These are phyloP conservation scores for Vipera ursinii DNA, from an alignment of 2,797 vertebrate species.

Conservation along the genomic window DNA sequence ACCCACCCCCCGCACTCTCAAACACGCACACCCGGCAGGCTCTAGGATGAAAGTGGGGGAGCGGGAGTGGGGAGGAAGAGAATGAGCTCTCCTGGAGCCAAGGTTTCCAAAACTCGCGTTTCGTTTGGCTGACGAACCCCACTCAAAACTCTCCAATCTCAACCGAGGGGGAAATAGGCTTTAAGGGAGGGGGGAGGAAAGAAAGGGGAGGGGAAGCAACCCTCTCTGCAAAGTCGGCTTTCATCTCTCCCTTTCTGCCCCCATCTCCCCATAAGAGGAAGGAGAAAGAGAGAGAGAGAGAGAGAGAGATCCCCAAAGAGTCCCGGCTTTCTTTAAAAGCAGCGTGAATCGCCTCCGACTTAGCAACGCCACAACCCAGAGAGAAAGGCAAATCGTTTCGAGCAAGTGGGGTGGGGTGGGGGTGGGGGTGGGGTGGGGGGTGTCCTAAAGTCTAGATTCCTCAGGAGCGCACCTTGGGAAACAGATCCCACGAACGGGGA, in stretches of 20 bases:
- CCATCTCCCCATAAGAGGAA: too few species aligned
- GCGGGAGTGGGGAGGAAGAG: background rate
- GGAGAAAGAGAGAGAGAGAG: background rate
- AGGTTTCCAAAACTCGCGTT: background rate
- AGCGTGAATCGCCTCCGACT: background rate
- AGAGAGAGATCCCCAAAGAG: background rate
- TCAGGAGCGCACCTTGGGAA: background rate
- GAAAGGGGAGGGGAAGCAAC: background rate
- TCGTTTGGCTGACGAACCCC: background rate
- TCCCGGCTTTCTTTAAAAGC: background rate
- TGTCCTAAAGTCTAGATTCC: background rate
- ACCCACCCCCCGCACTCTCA: background rate
- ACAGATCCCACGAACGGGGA: background rate
- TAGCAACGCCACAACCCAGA: background rate
- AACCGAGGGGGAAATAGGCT: background rate
- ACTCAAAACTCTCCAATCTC: background rate
- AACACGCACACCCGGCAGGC: background rate
- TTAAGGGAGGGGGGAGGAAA: too few species aligned
- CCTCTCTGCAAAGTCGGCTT: background rate
- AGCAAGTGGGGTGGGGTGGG: background rate
- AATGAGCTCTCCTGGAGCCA: background rate
- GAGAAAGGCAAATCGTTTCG: too few species aligned
- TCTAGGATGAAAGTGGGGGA: background rate
- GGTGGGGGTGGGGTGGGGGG: too few species aligned
- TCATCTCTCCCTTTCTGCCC: background rate